Percentiles rank a stretch among this genome's conserved stretches.
Evolutionary conservation across 1,140 invertebrate genomes (phyloP).

Genomic region (Drosophila teissieri): DNA sequence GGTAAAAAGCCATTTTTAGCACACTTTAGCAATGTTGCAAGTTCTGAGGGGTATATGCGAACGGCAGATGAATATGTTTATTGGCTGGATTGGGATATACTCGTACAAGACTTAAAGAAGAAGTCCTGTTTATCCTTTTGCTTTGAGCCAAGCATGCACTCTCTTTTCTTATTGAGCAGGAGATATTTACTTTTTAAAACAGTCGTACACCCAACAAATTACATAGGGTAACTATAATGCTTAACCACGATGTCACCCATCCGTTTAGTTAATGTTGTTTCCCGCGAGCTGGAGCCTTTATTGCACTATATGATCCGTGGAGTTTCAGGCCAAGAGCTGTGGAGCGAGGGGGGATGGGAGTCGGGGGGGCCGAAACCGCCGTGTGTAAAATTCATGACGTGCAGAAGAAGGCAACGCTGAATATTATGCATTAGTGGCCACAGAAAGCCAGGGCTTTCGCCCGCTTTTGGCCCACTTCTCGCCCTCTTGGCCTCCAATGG

Average conservation of each 20-base stretch:
- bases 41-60: background rate
- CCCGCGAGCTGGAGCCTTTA: constrained; percentile 6
- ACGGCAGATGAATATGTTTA: background rate
- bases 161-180: background rate
- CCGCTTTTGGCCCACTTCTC: background rate
- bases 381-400: constrained; percentile 77
- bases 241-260: background rate
- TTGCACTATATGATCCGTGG: constrained; percentile 4
- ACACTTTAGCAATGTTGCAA: constrained; percentile 17
- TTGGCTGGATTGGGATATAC: background rate
- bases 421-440: constrained; percentile 75
- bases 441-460: constrained; percentile 27
- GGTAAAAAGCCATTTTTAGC: constrained; percentile 35
- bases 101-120: too few relatives aligned
- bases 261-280: background rate
- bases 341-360: background rate
- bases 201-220: background rate
- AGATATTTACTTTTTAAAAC: background rate
- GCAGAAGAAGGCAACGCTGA: constrained; percentile 69
- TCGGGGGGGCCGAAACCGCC: constrained; percentile 10
- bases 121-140: too few relatives aligned
- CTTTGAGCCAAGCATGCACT: too few relatives aligned
- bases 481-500: constrained; percentile 10
- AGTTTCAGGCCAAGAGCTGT: constrained; percentile 13
- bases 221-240: constrained; percentile 1